A percentile compares a stretch with the other conserved stretches of the same genome.
These are phyloP conservation scores for Hypomesus transpacificus DNA, from an alignment of 2,113 vertebrate genomes.

Conservation along the genomic window DNA sequence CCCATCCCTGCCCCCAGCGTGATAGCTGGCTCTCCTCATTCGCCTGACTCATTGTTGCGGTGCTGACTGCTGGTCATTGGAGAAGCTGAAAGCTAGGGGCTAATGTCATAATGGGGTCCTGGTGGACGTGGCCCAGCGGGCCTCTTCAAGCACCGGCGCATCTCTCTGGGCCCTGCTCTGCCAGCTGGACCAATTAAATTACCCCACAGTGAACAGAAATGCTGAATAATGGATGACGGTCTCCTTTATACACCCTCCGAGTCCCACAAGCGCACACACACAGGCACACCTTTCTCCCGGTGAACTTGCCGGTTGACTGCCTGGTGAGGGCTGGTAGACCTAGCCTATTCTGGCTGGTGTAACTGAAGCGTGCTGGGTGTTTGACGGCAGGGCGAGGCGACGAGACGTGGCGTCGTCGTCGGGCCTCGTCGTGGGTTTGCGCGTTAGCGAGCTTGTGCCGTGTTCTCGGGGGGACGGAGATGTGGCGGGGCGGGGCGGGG, in stretches of 20 bases:
- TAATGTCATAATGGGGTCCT: conserved; percentile 28
- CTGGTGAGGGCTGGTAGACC: conserved; percentile 5
- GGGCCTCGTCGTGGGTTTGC: background rate
- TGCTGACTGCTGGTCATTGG: conserved; percentile 47
- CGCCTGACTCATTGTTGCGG: conserved; percentile 25
- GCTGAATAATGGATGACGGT: conserved; percentile 66
- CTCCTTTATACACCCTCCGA: conserved; percentile 32
- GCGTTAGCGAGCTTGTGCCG: background rate
- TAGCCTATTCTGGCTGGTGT: background rate
- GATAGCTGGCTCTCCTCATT: conserved; percentile 14
- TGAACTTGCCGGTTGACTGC: background rate
- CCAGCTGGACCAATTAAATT: conserved; percentile 64
- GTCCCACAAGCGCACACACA: conserved; percentile 20
- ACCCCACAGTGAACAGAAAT: conserved; percentile 28
- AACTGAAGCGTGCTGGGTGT: background rate
- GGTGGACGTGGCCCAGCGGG: conserved; percentile 5
- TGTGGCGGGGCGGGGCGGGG: conserved; percentile 11
- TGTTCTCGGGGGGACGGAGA: background rate
- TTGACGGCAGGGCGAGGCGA: background rate
- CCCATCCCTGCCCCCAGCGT: background rate
- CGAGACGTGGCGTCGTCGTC: background rate
- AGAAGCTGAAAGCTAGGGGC: conserved; percentile 41
- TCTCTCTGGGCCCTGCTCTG: conserved; percentile 14
- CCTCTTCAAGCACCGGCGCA: conserved; percentile 12
- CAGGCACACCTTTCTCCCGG: conserved; percentile 17